A percentile compares a stretch with the other conserved stretches of the same genome.
Conservation (phyloP, 2,797 vertebrate species). For the Ceryle rudis region DNA sequence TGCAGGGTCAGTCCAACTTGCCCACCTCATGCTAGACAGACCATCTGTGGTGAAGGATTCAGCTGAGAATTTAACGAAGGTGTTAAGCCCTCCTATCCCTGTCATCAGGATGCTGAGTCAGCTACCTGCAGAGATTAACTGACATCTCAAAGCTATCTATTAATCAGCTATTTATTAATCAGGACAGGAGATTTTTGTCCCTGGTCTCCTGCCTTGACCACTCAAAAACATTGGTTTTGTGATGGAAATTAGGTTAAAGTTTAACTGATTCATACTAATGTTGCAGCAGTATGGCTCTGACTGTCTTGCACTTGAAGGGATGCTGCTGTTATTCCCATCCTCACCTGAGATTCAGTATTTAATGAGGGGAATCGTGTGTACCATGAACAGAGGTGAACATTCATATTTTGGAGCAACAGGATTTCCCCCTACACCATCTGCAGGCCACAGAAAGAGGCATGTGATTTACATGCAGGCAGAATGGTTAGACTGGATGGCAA, state of each 20-base stretch:
- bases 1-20: fast-evolving
- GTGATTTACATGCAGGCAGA: background rate
- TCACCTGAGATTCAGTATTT: background rate
- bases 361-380: fast-evolving
- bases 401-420: background rate
- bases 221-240: background rate
- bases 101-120: background rate
- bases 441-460: background rate
- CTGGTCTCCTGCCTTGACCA: background rate
- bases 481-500: background rate
- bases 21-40: background rate
- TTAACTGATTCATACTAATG: background rate
- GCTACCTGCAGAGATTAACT: background rate
- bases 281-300: background rate
- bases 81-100: background rate
- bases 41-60: background rate
- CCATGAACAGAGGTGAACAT: background rate
- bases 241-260: background rate
- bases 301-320: background rate
- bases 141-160: background rate
- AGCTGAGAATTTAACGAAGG: background rate
- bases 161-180: background rate
- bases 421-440: background rate
- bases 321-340: background rate
- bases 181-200: background rate